Base-by-base conservation (phyloP, 2,113 vertebrate genomes). In the Nibea coibor region DNA sequence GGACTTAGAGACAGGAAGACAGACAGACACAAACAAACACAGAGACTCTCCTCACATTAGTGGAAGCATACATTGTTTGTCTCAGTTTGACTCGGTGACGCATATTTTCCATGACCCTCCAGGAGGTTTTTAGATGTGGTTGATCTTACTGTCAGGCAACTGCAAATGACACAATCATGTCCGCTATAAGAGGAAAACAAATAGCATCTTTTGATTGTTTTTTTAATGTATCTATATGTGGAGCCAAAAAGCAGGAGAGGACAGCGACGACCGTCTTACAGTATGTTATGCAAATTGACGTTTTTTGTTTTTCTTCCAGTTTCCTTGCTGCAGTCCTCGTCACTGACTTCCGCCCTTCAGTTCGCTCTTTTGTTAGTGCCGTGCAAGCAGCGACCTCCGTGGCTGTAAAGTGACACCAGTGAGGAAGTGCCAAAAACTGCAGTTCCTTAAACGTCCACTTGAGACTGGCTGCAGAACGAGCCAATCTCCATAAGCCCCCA, bases 101-200 rank as follows among this genome's bases (percentile, higher is more conserved):
- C 80, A 78, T 77, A 71, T 81, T 90, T 91, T 89, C 89, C 81
- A 75, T 82, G 75, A 82, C 72, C 86, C 39, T 67, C 45, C 42
- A 58, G 65, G 56, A 56, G 51, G 42, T 31, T 47, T 66, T 78
- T 47, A 78, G 61, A 86, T 79, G 78, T 80, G 89, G 75, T 76
- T 5, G 59, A 75, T 35, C 53, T 79, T 56, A 53, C 59, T 78
- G 51, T 68, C 58, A 77, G 63, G 80, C 62, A 83, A 42, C 61
- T 74, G 26, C 16, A 53, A 42, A 61, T 67, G 12, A 16, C 57
- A 71, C 54, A 79, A 54, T 65, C 45, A 47, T 56, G 45, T 64
- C 28, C 39, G 2, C 31, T 4, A n/a, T 28, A 24, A 56, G 10
- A 35, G 57, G 35, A 66, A 51, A 54, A 72, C 75, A 48, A 47